phyloP scores from a whole-genome alignment of 2,888 invertebrate species.

The Microplitis manilae region DNA sequence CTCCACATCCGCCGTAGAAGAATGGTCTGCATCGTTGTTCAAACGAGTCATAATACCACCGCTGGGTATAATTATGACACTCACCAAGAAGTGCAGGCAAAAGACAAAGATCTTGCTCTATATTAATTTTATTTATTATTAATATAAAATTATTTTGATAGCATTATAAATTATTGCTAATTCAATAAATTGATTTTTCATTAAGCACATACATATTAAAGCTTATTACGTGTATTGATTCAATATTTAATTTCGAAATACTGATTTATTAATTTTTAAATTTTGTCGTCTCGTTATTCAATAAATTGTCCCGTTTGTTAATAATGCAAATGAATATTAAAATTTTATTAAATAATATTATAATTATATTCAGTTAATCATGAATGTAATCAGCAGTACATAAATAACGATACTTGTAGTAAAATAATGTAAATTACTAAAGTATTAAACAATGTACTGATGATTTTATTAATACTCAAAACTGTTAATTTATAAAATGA shows the following conservation, averaged over 20 bases:
- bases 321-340: neutral
- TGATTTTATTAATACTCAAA: neutral
- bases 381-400: neutral
- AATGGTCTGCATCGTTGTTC: slow-evolving; percentile 84
- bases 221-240: neutral
- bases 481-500: neutral
- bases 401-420: neutral
- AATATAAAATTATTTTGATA: neutral
- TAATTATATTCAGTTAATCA: neutral
- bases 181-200: neutral
- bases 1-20: slow-evolving; percentile 92
- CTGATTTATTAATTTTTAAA: neutral
- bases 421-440: no score
- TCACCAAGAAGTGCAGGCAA: slow-evolving; percentile 84
- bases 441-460: no score
- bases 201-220: neutral
- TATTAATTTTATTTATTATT: slow-evolving; percentile 25
- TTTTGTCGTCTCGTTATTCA: neutral
- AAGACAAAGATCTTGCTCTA: slow-evolving; percentile 81
- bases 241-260: neutral
- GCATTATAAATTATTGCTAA: neutral
- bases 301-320: neutral
- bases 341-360: neutral
- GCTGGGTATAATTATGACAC: slow-evolving; percentile 82
- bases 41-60: slow-evolving; percentile 89